phyloP scores from a whole-genome alignment of 2,113 vertebrate species.

The Serilophus lunatus region DNA sequence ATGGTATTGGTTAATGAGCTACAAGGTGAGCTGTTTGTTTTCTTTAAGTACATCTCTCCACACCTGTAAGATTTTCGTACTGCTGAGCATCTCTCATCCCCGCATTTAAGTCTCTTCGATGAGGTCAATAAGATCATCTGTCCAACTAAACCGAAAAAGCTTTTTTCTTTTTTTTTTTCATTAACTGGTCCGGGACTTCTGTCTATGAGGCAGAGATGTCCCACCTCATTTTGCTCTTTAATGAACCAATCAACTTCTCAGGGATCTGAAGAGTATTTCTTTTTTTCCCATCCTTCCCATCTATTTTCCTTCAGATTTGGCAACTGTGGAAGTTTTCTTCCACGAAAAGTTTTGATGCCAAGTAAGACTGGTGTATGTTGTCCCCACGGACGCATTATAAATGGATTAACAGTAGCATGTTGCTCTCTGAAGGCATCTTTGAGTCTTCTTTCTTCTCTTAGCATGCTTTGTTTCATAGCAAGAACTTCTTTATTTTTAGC shows the following conservation, averaged over 20 bases:
- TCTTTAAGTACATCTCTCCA: neutral
- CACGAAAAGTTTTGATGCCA: neutral
- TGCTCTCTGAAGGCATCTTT: neutral
- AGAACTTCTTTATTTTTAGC: neutral
- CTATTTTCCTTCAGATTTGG: neutral
- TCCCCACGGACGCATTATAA: neutral
- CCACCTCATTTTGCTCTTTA: neutral
- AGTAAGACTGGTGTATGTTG: neutral
- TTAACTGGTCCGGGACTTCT: neutral
- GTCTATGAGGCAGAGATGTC: neutral
- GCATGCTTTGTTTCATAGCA: neutral
- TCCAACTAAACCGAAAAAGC: neutral
- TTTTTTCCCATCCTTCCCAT: neutral
- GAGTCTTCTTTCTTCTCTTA: neutral
- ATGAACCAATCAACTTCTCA: neutral
- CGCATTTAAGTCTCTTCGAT: neutral
- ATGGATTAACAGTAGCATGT: neutral
- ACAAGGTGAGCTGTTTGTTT: constrained; percentile 78
- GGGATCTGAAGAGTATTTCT: neutral
- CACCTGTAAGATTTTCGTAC: neutral
- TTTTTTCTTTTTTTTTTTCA: neutral
- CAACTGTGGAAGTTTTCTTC: neutral
- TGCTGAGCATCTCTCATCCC: neutral
- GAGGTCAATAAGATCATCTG: neutral
- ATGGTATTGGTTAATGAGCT: constrained; percentile 86